These are phyloP conservation scores for Torymus auratus DNA, from an alignment of 2,888 invertebrate species.

Conservation along the genomic window DNA sequence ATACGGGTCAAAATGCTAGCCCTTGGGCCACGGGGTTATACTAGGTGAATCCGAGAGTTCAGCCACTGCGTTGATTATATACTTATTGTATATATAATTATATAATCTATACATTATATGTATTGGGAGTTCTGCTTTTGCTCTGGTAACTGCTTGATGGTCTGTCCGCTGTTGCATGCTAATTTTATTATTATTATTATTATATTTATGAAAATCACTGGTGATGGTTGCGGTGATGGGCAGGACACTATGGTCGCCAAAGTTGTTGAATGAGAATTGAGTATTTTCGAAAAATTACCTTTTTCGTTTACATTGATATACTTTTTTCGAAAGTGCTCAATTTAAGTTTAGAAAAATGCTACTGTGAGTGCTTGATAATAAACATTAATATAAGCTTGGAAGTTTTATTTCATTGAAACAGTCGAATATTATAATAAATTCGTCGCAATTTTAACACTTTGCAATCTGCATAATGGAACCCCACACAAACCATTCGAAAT, in stretches of 20 bases:
- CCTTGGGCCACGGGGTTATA: constrained; percentile 15
- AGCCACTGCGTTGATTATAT: constrained; percentile 9
- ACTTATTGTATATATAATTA: not conserved
- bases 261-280: not conserved
- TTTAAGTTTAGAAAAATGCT: not conserved
- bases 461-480: too few relatives aligned
- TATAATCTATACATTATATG: not conserved
- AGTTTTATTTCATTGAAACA: not conserved
- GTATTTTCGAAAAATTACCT: not conserved
- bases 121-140: constrained; percentile 73
- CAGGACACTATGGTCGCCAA: constrained; percentile 26
- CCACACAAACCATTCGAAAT: too few relatives aligned
- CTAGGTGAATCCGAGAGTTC: not conserved
- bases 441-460: too few relatives aligned
- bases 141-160: constrained; percentile 77
- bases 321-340: constrained; percentile 9
- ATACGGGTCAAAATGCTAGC: not conserved
- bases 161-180: constrained; percentile 75
- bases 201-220: constrained; percentile 48
- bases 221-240: constrained; percentile 28
- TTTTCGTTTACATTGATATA: not conserved
- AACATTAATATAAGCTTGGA: not conserved
- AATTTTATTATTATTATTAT: constrained; percentile 21
- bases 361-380: constrained; percentile 17
- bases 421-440: too few relatives aligned